These are phyloP conservation scores for Hyphantria cunea DNA, from an alignment of 1,140 invertebrate species.

Conservation along the genomic window DNA sequence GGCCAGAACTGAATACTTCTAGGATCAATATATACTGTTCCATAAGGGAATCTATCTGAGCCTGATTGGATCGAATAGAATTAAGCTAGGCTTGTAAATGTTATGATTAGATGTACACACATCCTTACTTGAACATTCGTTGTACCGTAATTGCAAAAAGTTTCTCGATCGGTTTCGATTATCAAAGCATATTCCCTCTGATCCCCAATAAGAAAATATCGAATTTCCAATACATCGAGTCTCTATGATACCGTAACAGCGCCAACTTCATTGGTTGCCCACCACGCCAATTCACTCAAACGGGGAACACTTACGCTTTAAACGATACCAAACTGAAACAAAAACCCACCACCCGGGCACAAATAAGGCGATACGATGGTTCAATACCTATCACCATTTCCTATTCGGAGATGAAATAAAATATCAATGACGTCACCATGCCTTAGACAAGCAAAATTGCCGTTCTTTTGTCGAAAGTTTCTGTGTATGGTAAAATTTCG, in stretches of 20 bases:
- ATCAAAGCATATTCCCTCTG: slow-evolving; percentile 15
- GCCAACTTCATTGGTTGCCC: slow-evolving; percentile 13
- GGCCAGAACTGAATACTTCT: no score
- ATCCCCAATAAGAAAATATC: slow-evolving; percentile 18
- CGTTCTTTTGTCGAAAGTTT: slow-evolving; percentile 25
- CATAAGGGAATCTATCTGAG: no score
- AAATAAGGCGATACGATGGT: slow-evolving; percentile 7
- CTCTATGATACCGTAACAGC: not conserved
- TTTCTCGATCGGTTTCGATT: slow-evolving; percentile 16
- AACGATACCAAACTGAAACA: slow-evolving; percentile 14
- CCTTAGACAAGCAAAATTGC: not conserved
- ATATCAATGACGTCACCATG: slow-evolving; percentile 7
- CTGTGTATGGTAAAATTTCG: slow-evolving; percentile 6
- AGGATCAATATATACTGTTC: no score
- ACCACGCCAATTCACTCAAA: slow-evolving; percentile 10
- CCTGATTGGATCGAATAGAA: no score
- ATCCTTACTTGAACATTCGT: no score
- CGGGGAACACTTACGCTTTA: slow-evolving; percentile 5
- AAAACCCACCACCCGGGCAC: slow-evolving; percentile 1
- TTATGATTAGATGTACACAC: no score
- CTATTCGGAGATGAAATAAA: not conserved
- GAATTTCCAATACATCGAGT: slow-evolving; percentile 28
- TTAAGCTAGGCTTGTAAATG: no score
- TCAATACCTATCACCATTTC: slow-evolving; percentile 11
- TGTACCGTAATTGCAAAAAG: slow-evolving; percentile 1